These are phyloP conservation scores for Ariopsis seemanni DNA, from an alignment of 2,113 vertebrate genomes.

Conservation along the genomic window DNA sequence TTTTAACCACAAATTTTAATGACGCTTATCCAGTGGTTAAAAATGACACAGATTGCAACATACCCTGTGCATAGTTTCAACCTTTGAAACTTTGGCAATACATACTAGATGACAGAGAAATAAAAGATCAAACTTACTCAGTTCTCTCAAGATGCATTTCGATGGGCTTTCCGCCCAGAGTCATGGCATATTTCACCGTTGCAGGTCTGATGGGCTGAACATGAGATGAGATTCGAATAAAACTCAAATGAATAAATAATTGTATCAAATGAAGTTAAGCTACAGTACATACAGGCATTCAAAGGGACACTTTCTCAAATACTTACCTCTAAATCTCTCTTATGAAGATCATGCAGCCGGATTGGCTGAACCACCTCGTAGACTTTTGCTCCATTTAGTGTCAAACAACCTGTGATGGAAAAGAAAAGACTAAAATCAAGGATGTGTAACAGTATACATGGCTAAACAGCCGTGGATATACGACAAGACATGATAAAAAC, in stretches of 20 bases:
- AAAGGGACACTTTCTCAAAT: background rate
- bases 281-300: too few relatives aligned
- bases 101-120: background rate
- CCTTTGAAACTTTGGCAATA: background rate
- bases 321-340: conserved; percentile 66
- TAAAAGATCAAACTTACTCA: conserved; percentile 55
- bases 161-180: conserved; percentile 63
- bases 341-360: conserved; percentile 66
- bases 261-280: background rate
- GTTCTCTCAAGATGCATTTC: conserved; percentile 72
- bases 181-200: conserved; percentile 66
- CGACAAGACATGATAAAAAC: background rate
- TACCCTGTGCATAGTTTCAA: background rate
- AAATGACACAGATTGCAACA: background rate
- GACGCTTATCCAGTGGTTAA: background rate
- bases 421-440: background rate
- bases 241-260: background rate
- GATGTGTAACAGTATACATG: background rate
- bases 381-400: conserved; percentile 53
- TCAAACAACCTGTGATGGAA: conserved; percentile 58
- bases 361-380: conserved; percentile 72
- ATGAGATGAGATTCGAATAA: background rate
- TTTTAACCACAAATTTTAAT: background rate
- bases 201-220: conserved; percentile 61
- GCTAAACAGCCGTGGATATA: background rate